A percentile compares a stretch with the other conserved stretches of the same genome.
phyloP scores from a whole-genome alignment of 2,888 invertebrate species.

The Tetrapedia diversipes region DNA sequence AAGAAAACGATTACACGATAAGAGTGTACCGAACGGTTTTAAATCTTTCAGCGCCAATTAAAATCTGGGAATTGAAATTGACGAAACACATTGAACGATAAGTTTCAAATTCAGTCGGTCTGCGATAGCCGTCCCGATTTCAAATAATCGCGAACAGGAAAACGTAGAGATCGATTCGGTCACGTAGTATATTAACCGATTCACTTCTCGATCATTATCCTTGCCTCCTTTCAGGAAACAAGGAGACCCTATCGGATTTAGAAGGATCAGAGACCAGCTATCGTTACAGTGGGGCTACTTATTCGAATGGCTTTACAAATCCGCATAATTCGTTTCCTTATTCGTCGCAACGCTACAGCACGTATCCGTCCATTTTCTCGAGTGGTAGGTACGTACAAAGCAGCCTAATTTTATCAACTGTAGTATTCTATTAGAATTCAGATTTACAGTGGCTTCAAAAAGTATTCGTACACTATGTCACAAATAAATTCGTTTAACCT shows the following conservation, averaged over 20 bases:
- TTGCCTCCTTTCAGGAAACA: constrained; percentile 8
- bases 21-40: no score
- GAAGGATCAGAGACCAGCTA: constrained; percentile 40
- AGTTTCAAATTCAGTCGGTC: not conserved
- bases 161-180: not conserved
- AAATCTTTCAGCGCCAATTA: no score
- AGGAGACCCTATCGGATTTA: constrained; percentile 32
- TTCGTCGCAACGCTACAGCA: not conserved
- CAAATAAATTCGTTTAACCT: no score
- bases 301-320: not conserved
- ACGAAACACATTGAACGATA: not conserved
- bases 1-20: no score
- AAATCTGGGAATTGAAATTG: not conserved
- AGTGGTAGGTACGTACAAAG: not conserved
- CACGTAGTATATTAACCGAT: not conserved
- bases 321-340: not conserved
- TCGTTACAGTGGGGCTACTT: not conserved
- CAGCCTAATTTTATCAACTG: no score
- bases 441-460: no score
- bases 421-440: no score
- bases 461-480: no score
- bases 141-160: not conserved
- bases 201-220: not conserved
- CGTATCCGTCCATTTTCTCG: not conserved
- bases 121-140: not conserved